Percentiles rank a stretch among this genome's conserved stretches.
These are phyloP conservation scores for Pogoniulus pusillus DNA, from an alignment of 2,797 vertebrate species.

Conservation along the genomic window DNA sequence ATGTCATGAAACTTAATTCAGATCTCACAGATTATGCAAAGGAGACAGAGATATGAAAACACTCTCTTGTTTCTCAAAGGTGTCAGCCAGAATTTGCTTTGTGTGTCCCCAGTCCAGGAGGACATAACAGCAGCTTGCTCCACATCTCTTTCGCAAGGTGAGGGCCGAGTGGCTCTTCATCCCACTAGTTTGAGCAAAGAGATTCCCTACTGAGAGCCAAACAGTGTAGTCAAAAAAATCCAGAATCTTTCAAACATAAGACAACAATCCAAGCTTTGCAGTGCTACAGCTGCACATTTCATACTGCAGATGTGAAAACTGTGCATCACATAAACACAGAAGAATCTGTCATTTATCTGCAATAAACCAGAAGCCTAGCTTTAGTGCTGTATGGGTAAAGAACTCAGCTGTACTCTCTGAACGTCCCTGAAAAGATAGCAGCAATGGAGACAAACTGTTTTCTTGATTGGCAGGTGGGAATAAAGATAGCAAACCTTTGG, in stretches of 20 bases:
- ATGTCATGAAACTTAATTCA: constrained; percentile 73
- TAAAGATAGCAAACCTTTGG: neutral
- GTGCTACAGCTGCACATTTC: neutral
- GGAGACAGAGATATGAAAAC: constrained; percentile 53
- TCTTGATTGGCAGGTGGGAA: neutral
- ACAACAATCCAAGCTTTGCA: neutral
- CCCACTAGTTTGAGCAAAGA: neutral
- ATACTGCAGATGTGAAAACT: neutral
- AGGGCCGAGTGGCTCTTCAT: neutral
- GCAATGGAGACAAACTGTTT: neutral
- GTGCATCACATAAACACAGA: neutral
- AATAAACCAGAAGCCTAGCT: neutral
- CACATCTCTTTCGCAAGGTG: neutral
- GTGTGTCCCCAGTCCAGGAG: neutral
- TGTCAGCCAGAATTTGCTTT: constrained; percentile 42
- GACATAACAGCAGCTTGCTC: neutral
- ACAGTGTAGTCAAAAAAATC: neutral
- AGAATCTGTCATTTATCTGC: neutral
- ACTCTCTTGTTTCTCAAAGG: constrained; percentile 48
- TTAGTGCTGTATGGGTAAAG: neutral
- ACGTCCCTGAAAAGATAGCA: neutral
- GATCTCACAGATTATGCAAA: constrained; percentile 66
- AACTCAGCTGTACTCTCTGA: neutral
- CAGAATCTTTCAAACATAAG: neutral
- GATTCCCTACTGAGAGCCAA: neutral